A percentile compares a stretch with the other conserved stretches of the same genome.
Conservation (phyloP, 2,113 vertebrate genomes). For the Probosciger aterrimus region DNA sequence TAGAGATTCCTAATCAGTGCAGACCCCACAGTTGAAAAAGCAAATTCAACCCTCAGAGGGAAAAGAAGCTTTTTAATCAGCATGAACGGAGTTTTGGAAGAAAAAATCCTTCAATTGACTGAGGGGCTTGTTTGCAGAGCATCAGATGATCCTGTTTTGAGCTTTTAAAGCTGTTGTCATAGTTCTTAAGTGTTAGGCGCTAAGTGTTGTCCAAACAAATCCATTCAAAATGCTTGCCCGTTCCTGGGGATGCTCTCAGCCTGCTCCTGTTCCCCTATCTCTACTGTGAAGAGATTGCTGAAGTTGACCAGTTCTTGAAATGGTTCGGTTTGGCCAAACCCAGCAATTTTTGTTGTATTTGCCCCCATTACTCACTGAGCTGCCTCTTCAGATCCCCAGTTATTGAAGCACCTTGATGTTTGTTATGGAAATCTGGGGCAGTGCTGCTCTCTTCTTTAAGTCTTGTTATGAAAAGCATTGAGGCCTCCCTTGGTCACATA, state of each 20-base stretch:
- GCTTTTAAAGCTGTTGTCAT: background rate
- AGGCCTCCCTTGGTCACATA: fast-evolving
- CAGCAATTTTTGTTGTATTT: background rate
- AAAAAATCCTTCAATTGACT: background rate
- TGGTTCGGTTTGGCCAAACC: fast-evolving
- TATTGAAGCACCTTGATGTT: background rate
- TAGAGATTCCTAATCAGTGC: too few species aligned
- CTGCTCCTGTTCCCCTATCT: background rate
- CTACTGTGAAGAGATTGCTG: background rate
- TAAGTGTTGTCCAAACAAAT: background rate
- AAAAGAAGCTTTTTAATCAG: background rate
- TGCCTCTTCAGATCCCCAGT: background rate
- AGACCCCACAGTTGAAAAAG: background rate
- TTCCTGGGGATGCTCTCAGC: background rate
- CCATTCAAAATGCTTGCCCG: background rate
- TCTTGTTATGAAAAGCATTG: background rate
- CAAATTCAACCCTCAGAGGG: background rate
- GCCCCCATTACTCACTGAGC: background rate
- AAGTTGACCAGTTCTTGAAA: background rate
- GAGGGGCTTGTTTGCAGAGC: background rate
- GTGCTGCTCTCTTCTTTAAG: background rate
- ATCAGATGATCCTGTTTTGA: background rate
- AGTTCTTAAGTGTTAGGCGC: background rate
- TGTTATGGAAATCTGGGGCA: background rate
- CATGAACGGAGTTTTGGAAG: background rate